Percentiles rank a stretch among this genome's conserved stretches.
phyloP scores from a whole-genome alignment of 2,113 vertebrate species.

The Sorex fumeus region DNA sequence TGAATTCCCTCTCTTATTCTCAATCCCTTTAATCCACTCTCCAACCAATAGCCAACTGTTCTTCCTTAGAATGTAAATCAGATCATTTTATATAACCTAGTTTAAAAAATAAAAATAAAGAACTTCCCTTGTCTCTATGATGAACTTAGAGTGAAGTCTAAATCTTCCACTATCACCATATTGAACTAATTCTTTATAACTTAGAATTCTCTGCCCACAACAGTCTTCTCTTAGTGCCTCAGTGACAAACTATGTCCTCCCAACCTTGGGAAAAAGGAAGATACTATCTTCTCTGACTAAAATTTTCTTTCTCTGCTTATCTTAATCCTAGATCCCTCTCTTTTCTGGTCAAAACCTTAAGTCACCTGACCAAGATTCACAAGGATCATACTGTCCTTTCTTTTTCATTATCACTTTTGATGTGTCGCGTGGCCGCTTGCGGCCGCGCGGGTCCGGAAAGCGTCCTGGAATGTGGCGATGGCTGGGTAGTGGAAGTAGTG shows the following conservation, averaged over 20 bases:
- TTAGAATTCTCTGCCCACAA: background rate
- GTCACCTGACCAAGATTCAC: background rate
- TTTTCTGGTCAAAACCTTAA: background rate
- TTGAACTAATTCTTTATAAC: background rate
- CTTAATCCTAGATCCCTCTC: background rate
- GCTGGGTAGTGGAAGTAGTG: no score
- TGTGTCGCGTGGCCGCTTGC: no score
- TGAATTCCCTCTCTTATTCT: background rate
- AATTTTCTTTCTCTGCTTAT: background rate
- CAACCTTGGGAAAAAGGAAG: background rate
- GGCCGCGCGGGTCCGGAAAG: no score
- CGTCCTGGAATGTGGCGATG: no score
- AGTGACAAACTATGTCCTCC: no score
- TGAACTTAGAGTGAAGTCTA: slow-evolving; percentile 21
- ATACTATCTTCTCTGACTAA: background rate
- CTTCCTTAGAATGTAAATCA: slow-evolving; percentile 20
- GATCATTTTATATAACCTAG: background rate
- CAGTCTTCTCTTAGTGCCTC: background rate
- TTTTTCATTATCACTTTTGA: background rate
- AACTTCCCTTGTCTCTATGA: background rate
- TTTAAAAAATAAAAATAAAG: background rate
- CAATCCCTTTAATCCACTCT: background rate
- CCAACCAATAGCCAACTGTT: background rate
- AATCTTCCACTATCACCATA: background rate
- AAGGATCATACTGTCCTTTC: background rate